Base-by-base conservation (phyloP, 2,888 invertebrate genomes). In the Slavum lentiscoides region DNA sequence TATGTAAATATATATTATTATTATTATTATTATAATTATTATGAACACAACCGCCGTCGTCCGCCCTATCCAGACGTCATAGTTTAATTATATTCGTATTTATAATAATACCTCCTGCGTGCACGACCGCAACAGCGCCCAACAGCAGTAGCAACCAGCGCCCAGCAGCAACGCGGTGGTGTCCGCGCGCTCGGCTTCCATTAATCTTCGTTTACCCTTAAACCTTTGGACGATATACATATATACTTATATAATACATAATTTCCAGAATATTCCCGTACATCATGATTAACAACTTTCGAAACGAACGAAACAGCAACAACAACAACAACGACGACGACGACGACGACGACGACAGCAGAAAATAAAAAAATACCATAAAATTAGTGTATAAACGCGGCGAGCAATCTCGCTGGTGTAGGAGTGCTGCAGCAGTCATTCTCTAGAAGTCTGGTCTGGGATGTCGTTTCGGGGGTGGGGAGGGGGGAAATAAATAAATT, bases 191-290 rank as follows among this genome's bases (percentile, higher is more conserved):
- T n/a, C 30, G 53, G 64, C 74, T 67, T 43, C 67, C 75, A 75
- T 75, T 67, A 75, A 75, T 75, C 75, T 75, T 75, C 75, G 75
- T 75, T 75, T 67, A 59, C 67, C 58, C 75, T 43, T 75, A 67
- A 75, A 67, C 75, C 67, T 58, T 75, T 75, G 75, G 75, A 75
- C 75, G 43, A 67, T 55, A 58, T 37, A 59, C 37, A 17, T 58
- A 75, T 67, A 67, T 37, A 59, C 37, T n/a, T 58, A 75, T 67
- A 67, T 67, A 43, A 30, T 43, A 7, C 43, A 9, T 9, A 9
- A 43, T 75, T 75, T 67, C 19, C 75, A 43, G 43, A 43, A 67
- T 67, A 67, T 67, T 67, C 75, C 58, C 67, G 75, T 58, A 11
- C 43, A 66, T 75, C 58, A 23, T 75, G 75, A 75, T 75, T 75